A percentile compares a stretch with the other conserved stretches of the same genome.
These are phyloP conservation scores for Drosophila nr. perissopoda DNA, from an alignment of 2,888 invertebrate genomes.

Conservation along the genomic window DNA sequence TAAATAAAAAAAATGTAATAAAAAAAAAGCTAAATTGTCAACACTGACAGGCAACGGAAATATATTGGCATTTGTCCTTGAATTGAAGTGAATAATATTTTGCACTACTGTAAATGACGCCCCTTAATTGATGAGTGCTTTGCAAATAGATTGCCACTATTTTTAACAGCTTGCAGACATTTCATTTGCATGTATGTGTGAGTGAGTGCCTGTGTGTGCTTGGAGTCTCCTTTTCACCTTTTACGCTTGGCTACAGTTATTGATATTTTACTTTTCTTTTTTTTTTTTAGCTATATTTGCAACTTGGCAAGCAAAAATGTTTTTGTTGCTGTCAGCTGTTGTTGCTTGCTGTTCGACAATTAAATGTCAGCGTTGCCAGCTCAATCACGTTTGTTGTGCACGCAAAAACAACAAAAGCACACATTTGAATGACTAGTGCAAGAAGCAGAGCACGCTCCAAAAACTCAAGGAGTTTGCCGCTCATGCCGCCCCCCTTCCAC, in stretches of 20 bases:
- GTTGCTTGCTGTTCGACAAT: conserved; percentile 15
- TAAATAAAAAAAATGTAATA: background rate
- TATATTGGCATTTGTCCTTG: conserved; percentile 59
- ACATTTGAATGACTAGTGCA: conserved; percentile 40
- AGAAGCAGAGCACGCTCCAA: conserved; percentile 11
- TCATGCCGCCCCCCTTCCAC: background rate
- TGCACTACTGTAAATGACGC: conserved; percentile 20
- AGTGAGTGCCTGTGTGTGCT: conserved; percentile 11
- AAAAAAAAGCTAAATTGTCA: background rate
- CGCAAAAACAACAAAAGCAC: conserved; percentile 11
- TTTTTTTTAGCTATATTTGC: conserved; percentile 47
- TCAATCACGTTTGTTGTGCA: conserved; percentile 8
- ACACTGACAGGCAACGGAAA: conserved; percentile 14
- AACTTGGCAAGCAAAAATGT: conserved; percentile 50
- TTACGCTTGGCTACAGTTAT: conserved; percentile 48
- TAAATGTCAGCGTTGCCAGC: conserved; percentile 32
- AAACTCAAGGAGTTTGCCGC: conserved; percentile 40
- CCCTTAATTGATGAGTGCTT: conserved; percentile 39
- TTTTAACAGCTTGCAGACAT: conserved; percentile 31
- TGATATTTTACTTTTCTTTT: conserved; percentile 35
- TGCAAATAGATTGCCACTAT: conserved; percentile 44
- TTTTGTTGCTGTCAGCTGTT: conserved; percentile 39
- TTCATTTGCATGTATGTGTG: conserved; percentile 32
- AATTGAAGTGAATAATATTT: conserved; percentile 65
- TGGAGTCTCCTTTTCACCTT: conserved; percentile 30